Conservation (phyloP, 2,888 invertebrate genomes). For the Venustoraphidia nigricollis region DNA sequence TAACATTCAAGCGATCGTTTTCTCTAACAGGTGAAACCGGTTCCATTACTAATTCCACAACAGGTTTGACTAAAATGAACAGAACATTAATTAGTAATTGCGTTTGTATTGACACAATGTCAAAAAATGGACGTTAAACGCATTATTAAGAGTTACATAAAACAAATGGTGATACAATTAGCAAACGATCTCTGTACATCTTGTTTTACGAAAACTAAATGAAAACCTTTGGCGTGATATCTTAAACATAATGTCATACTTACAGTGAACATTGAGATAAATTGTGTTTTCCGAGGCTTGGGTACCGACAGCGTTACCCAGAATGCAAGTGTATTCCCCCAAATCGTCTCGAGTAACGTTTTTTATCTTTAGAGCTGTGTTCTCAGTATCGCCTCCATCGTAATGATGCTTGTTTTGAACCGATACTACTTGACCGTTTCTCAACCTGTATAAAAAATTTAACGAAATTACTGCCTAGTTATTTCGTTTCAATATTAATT, state of each 20-base stretch:
- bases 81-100: too few relatives aligned
- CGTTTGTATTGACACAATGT: too few relatives aligned
- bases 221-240: neutral
- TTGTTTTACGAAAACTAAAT: slow-evolving; percentile 1
- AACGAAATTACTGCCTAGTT: neutral
- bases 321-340: slow-evolving; percentile 71
- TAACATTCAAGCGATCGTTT: slow-evolving; percentile 63
- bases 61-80: slow-evolving; percentile 51
- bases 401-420: slow-evolving; percentile 43
- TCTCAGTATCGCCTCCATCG: slow-evolving; percentile 59
- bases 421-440: slow-evolving; percentile 45
- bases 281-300: slow-evolving; percentile 58
- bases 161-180: slow-evolving; percentile 1
- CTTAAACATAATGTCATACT: slow-evolving; percentile 26
- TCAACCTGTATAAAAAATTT: slow-evolving; percentile 42
- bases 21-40: slow-evolving; percentile 64
- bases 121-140: too few relatives aligned
- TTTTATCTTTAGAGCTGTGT: slow-evolving; percentile 61
- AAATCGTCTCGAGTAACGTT: slow-evolving; percentile 63
- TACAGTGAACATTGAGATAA: slow-evolving; percentile 69
- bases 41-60: slow-evolving; percentile 61
- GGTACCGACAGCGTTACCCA: slow-evolving; percentile 65
- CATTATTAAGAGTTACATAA: too few relatives aligned
- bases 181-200: neutral
- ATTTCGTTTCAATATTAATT: too few relatives aligned